Evolutionary conservation across 2,888 invertebrate species (phyloP).

Genomic region (Scrobipalpa costella): DNA sequence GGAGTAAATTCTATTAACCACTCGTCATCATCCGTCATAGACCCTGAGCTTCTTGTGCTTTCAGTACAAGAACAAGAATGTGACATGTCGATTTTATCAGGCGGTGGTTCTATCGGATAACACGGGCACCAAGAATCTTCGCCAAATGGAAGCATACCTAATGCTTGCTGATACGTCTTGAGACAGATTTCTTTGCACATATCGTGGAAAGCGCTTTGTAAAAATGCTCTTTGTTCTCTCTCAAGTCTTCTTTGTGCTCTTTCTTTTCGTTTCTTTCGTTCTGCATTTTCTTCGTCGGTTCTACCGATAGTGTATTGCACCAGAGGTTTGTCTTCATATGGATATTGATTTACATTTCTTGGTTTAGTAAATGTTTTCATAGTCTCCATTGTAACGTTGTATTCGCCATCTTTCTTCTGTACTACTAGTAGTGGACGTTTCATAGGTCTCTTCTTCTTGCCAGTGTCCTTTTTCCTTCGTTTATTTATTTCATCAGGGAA

Average conservation of each 20-base stretch:
- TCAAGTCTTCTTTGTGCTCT: slow-evolving; percentile 63
- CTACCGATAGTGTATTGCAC: slow-evolving; percentile 68
- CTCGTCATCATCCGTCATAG: slow-evolving; percentile 71
- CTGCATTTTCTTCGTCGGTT: slow-evolving; percentile 68
- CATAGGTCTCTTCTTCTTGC: slow-evolving; percentile 54
- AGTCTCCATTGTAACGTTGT: slow-evolving; percentile 70
- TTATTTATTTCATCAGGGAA: slow-evolving; percentile 61
- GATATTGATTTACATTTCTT: slow-evolving; percentile 63
- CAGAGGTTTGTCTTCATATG: slow-evolving; percentile 70
- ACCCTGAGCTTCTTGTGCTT: slow-evolving; percentile 48
- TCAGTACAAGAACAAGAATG: slow-evolving; percentile 71
- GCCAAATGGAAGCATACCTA: slow-evolving; percentile 61
- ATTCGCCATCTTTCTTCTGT: slow-evolving; percentile 71
- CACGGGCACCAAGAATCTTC: slow-evolving; percentile 66
- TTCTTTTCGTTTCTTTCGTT: slow-evolving; percentile 61
- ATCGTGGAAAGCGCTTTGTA: slow-evolving; percentile 67
- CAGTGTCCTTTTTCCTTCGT: slow-evolving; percentile 57
- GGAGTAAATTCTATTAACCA: slow-evolving; percentile 77
- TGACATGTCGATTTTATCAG: slow-evolving; percentile 52
- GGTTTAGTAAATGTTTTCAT: slow-evolving; percentile 63
- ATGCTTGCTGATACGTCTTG: slow-evolving; percentile 72
- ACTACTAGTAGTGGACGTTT: slow-evolving; percentile 67
- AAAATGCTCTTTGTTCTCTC: slow-evolving; percentile 64
- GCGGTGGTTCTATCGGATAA: slow-evolving; percentile 55
- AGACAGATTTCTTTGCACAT: slow-evolving; percentile 72